A percentile compares a stretch with the other conserved stretches of the same genome.
These are phyloP conservation scores for Zophobas atratus DNA, from an alignment of 1,140 invertebrate genomes.

Conservation along the genomic window DNA sequence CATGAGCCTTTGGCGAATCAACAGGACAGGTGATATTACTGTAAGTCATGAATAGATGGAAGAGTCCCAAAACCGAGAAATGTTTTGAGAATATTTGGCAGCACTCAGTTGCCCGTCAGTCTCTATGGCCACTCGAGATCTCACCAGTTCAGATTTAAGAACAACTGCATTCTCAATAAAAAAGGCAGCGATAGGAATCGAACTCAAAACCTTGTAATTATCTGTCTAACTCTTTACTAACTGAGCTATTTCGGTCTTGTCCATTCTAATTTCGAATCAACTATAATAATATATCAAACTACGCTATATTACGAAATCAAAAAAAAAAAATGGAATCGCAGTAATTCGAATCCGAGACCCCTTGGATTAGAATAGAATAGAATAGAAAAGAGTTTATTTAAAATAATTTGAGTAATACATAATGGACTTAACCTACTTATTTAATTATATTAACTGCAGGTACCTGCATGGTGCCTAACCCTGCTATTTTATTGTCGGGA, in stretches of 20 bases:
- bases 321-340: conserved; percentile 37
- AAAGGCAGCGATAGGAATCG: conserved; percentile 37
- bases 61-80: conserved; percentile 10
- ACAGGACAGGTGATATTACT: conserved; percentile 24
- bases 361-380: too few relatives aligned
- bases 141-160: conserved; percentile 41
- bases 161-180: conserved; percentile 51
- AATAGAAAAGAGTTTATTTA: too few relatives aligned
- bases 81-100: conserved; percentile 48
- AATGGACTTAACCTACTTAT: too few relatives aligned
- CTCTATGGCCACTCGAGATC: conserved; percentile 52
- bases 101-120: conserved; percentile 49
- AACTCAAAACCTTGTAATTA: conserved; percentile 48
- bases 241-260: conserved; percentile 47
- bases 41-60: conserved; percentile 13
- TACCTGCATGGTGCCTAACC: too few relatives aligned
- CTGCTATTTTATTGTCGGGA: too few relatives aligned
- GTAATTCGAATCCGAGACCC: conserved; percentile 44
- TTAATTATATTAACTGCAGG: too few relatives aligned
- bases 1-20: conserved; percentile 31
- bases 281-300: conserved; percentile 45
- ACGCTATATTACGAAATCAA: conserved; percentile 18
- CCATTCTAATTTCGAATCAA: conserved; percentile 39
- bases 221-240: conserved; percentile 45
- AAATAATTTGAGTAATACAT: too few relatives aligned